These are phyloP conservation scores for Glyphotaelius pellucidus DNA, from an alignment of 2,888 invertebrate genomes.

Conservation along the genomic window DNA sequence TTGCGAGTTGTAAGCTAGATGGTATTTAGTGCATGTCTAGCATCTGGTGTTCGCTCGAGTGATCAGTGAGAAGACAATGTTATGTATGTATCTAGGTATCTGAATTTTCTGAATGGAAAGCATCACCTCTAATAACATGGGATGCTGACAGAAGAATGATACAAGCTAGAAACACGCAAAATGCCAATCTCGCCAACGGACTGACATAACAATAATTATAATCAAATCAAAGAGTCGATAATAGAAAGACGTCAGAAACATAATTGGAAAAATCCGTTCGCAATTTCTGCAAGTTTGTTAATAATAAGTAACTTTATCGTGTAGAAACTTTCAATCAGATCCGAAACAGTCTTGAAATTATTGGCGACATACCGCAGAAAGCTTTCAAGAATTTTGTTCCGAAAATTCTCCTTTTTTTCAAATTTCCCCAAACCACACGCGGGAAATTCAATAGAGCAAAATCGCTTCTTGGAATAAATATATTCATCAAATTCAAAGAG, in stretches of 20 bases:
- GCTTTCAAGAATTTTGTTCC: constrained; percentile 24
- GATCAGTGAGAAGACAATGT: neutral
- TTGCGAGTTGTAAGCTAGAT: constrained; percentile 30
- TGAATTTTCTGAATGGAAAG: constrained; percentile 13
- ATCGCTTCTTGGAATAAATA: constrained; percentile 27
- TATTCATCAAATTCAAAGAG: neutral
- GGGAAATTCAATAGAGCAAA: constrained; percentile 13
- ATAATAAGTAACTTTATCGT: neutral
- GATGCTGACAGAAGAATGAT: neutral
- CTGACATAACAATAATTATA: neutral
- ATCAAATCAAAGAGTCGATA: neutral
- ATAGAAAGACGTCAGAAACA: neutral
- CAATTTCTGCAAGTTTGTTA: neutral
- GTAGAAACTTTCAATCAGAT: neutral
- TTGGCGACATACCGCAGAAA: constrained; percentile 18
- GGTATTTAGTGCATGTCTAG: constrained; percentile 50
- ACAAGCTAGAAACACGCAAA: neutral
- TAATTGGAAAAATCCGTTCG: neutral
- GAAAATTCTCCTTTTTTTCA: constrained; percentile 16
- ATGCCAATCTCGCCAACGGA: neutral
- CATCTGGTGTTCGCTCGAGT: constrained; percentile 35
- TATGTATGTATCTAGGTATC: neutral
- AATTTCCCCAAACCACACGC: neutral
- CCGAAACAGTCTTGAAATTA: constrained; percentile 11
- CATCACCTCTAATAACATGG: neutral